A percentile compares a stretch with the other conserved stretches of the same genome.
Conservation (phyloP, 2,113 vertebrate genomes). For the Capreolus pygargus region DNA sequence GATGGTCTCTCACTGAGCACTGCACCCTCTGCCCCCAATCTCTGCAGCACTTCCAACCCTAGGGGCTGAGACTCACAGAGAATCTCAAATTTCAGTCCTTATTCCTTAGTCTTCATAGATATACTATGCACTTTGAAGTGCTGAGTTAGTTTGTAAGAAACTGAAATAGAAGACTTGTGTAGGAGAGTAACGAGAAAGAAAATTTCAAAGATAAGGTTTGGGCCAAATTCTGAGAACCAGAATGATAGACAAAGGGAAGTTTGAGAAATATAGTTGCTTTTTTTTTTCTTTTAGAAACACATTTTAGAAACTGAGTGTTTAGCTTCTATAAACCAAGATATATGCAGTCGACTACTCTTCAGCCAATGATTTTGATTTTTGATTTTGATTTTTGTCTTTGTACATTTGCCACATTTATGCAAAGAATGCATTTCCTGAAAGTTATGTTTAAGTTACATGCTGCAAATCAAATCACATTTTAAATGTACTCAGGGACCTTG, state of each 20-base stretch:
- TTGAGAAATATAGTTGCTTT: background rate
- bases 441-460: background rate
- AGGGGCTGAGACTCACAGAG: background rate
- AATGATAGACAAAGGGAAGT: background rate
- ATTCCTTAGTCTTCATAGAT: background rate
- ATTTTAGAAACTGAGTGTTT: constrained; percentile 3
- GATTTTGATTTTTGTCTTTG: constrained; percentile 38
- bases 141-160: background rate
- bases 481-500: background rate
- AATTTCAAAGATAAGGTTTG: background rate
- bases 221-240: background rate
- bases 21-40: background rate
- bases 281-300: background rate
- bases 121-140: background rate
- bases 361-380: constrained; percentile 5
- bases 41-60: background rate
- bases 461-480: constrained; percentile 37
- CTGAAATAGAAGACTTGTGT: background rate
- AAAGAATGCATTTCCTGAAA: constrained; percentile 33
- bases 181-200: background rate
- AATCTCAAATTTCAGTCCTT: background rate
- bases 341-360: background rate
- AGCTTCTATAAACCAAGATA: constrained; percentile 5
- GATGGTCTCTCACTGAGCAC: background rate
- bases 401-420: constrained; percentile 31